Conservation (phyloP, 2,888 invertebrate species). For the Drosophila emarginata region DNA sequence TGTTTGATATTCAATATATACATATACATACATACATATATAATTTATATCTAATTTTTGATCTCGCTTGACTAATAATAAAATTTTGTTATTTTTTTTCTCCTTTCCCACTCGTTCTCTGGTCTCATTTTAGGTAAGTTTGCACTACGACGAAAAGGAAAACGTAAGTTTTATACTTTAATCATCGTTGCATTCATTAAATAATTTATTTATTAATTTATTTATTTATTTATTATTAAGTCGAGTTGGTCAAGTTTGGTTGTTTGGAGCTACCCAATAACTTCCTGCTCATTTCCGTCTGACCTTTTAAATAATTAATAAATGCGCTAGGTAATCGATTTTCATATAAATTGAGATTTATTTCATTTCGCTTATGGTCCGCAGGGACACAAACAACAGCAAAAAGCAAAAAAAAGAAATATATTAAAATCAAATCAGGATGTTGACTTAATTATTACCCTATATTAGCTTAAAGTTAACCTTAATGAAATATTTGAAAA, state of each 20-base stretch:
- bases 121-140: constrained; percentile 73
- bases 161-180: constrained; percentile 66
- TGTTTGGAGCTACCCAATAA: constrained; percentile 11
- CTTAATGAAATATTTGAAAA: no score
- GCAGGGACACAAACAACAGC: constrained; percentile 8
- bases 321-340: constrained; percentile 68
- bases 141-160: constrained; percentile 77
- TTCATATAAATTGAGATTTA: constrained; percentile 78
- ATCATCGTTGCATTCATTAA: constrained; percentile 33
- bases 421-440: neutral
- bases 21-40: neutral
- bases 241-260: constrained; percentile 25
- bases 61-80: constrained; percentile 14
- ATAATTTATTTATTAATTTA: constrained; percentile 48
- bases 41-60: constrained; percentile 28
- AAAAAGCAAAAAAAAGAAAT: constrained; percentile 10
- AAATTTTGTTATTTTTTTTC: constrained; percentile 35
- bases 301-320: constrained; percentile 68
- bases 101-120: constrained; percentile 25
- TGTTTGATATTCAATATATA: constrained; percentile 1
- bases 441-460: neutral
- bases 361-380: constrained; percentile 29
- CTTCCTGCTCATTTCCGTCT: constrained; percentile 48
- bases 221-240: constrained; percentile 48
- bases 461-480: neutral